phyloP scores from a whole-genome alignment of 2,113 vertebrate genomes.

The Synodontis membranacea region DNA sequence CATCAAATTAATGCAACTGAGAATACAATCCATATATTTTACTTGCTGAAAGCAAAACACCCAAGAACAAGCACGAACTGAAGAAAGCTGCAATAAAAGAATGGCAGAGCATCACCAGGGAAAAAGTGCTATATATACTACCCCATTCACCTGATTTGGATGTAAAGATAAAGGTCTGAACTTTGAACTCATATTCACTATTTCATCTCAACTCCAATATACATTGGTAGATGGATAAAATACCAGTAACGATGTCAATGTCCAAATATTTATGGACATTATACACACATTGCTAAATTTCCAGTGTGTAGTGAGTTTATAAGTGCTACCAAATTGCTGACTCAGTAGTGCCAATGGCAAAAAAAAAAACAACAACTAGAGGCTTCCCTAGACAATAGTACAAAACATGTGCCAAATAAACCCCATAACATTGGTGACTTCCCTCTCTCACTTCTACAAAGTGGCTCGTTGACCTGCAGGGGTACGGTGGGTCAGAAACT shows the following conservation, averaged over 20 bases:
- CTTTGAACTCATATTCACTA: neutral
- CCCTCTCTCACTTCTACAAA: slow-evolving; percentile 80
- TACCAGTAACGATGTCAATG: neutral
- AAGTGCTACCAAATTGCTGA: slow-evolving; percentile 17
- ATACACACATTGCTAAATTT: neutral
- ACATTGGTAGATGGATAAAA: neutral
- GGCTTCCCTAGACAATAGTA: slow-evolving; percentile 39
- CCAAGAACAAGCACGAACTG: neutral
- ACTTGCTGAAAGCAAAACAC: neutral
- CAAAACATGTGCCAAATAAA: slow-evolving; percentile 64
- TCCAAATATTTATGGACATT: slow-evolving; percentile 11
- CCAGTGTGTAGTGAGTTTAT: neutral
- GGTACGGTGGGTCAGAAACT: slow-evolving; percentile 58
- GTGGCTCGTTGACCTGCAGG: slow-evolving; percentile 57
- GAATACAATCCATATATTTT: neutral
- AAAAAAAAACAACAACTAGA: slow-evolving; percentile 18
- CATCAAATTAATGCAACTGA: neutral
- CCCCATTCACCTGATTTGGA: neutral
- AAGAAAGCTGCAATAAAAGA: neutral
- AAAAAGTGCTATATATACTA: neutral
- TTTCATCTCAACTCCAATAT: neutral
- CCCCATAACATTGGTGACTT: slow-evolving; percentile 63
- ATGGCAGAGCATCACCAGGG: neutral
- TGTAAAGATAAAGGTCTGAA: neutral
- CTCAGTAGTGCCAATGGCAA: slow-evolving; percentile 31